phyloP scores from a whole-genome alignment of 2,888 invertebrate species.

The Stenodema calcarata region DNA sequence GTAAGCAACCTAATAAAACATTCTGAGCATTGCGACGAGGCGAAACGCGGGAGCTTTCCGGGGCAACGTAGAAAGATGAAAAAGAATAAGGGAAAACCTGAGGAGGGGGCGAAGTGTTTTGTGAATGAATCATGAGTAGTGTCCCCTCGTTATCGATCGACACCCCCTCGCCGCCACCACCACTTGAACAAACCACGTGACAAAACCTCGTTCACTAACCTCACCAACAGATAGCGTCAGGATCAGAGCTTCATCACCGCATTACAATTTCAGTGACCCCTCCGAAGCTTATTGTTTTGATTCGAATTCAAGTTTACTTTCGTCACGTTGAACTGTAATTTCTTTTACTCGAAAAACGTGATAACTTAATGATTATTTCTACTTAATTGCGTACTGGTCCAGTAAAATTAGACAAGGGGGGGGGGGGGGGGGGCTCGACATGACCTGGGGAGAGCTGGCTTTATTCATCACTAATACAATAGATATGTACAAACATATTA shows the following conservation, averaged over 20 bases:
- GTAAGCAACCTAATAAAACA: not conserved
- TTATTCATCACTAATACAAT: no score
- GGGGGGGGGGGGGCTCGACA: no score
- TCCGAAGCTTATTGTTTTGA: no score
- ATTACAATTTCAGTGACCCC: not conserved
- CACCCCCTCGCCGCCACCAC: not conserved
- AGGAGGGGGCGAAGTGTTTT: slow-evolving; percentile 24
- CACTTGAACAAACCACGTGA: not conserved
- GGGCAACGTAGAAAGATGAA: not conserved
- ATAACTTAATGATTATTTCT: no score
- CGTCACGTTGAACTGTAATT: no score
- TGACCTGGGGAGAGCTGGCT: no score
- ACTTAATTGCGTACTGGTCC: no score
- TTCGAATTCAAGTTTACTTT: no score
- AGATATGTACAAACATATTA: no score
- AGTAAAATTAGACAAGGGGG: no score
- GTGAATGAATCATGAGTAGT: slow-evolving; percentile 38
- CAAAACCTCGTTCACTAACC: slow-evolving; percentile 12
- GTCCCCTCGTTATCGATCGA: slow-evolving; percentile 22
- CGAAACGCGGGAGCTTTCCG: not conserved
- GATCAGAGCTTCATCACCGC: not conserved
- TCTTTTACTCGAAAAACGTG: no score
- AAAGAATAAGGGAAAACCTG: not conserved
- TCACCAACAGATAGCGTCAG: slow-evolving; percentile 22
- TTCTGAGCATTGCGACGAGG: not conserved